phyloP scores from a whole-genome alignment of 2,888 invertebrate species.

The Ornithoptera priamus region DNA sequence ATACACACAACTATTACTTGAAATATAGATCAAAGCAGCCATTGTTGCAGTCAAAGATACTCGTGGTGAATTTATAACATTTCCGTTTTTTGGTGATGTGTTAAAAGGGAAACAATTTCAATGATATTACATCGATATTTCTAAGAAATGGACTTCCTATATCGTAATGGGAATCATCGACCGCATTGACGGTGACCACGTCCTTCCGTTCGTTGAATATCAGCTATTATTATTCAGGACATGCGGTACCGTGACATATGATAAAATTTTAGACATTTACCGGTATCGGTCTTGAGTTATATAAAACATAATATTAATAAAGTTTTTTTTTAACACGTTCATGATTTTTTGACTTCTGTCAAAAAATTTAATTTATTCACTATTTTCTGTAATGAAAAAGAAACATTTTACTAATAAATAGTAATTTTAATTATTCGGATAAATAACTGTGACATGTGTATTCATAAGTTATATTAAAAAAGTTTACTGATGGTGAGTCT shows the following conservation, averaged over 20 bases:
- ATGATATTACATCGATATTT: conserved; percentile 22
- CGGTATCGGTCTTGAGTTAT: background rate
- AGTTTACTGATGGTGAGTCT: no score
- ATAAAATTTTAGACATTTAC: conserved; percentile 39
- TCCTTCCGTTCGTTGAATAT: conserved; percentile 47
- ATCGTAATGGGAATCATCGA: conserved; percentile 40
- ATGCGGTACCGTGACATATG: conserved; percentile 32
- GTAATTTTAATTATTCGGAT: no score
- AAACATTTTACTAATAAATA: no score
- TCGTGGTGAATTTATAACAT: no score
- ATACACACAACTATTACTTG: no score
- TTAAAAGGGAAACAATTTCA: background rate
- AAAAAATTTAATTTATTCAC: no score
- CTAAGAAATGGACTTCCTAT: conserved; percentile 33
- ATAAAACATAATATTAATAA: background rate
- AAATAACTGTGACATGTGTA: no score
- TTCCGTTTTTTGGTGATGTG: background rate
- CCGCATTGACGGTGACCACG: conserved; percentile 38
- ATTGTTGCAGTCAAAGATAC: no score
- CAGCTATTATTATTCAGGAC: conserved; percentile 40
- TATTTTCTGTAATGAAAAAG: no score
- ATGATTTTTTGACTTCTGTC: background rate
- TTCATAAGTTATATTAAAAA: no score
- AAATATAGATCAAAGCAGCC: no score
- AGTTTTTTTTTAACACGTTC: background rate